Base-by-base conservation (phyloP, 2,797 vertebrate species). In the Echeneis naucrates region DNA sequence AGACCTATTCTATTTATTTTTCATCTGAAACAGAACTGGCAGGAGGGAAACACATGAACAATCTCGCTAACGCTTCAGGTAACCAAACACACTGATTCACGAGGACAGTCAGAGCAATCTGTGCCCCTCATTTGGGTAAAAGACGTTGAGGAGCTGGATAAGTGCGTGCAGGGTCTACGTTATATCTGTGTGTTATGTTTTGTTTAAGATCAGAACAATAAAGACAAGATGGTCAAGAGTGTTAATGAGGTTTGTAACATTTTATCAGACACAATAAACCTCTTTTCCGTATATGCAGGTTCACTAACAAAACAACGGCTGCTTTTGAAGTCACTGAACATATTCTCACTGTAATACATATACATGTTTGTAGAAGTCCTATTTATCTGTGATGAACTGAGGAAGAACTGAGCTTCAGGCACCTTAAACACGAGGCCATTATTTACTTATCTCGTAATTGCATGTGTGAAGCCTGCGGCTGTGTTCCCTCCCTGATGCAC, bases 371-470 rank as follows among this genome's bases (percentile, higher is more conserved):
- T 19, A 38, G 19, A 35, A 68, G 38, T 50, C 40, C 13, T 21
- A 35, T 64, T 78, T 82, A 90, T 85, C 82, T 66, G 47, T 70
- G 56, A 80, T 42, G 52, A 88, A 80, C 78, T 84, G 58, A 68
- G 63, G 23, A 38, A n/a, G 38, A 59, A 63, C 59, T 40, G 50
- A 19, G 71, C 87, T 85, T 73, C 13, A 65, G 73, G 79, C 79
- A 67, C 74, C 68, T 75, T 66, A 55, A 82, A 82, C 50, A 13
- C 13, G 33, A 80, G 32, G 45, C 63, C 64, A 57, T 78, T 77
- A 63, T 82, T 87, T 55, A 83, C 81, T 89, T 85, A 88, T 92
- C 90, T 88, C 0, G 14, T 92, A 85, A 88, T 87, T 91, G 76
- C 72, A 78, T 77, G 77, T 59, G 63, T 62, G 78, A 74, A 72